Percentiles rank a stretch among this genome's conserved stretches.
Evolutionary conservation across 2,888 invertebrate genomes (phyloP).

Genomic region (Furcula furcula): DNA sequence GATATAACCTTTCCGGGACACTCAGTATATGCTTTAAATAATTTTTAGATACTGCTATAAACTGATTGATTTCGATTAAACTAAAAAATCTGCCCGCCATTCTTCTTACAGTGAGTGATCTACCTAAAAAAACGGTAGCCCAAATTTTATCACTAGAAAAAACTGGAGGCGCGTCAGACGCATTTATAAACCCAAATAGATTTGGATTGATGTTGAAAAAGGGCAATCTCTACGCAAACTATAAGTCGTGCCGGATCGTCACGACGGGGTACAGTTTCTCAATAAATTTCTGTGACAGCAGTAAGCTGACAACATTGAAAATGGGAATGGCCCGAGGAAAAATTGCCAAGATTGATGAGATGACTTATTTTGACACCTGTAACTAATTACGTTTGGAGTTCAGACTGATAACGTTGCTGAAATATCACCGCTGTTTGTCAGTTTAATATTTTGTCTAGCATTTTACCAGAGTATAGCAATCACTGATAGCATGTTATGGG

Average conservation of each 20-base stretch:
- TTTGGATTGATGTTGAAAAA: slow-evolving; percentile 32
- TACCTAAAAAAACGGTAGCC: too few relatives aligned
- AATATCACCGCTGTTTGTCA: neutral
- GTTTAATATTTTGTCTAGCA: too few relatives aligned
- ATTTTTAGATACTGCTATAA: too few relatives aligned
- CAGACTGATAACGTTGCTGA: neutral
- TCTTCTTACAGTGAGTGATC: too few relatives aligned
- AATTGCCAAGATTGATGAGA: neutral
- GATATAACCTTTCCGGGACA: too few relatives aligned
- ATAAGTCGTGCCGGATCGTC: slow-evolving; percentile 29
- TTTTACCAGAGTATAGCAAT: too few relatives aligned
- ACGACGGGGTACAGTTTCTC: slow-evolving; percentile 46
- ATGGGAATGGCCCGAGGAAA: neutral
- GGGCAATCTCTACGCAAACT: slow-evolving; percentile 20
- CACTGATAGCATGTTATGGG: too few relatives aligned
- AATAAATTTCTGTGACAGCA: slow-evolving; percentile 58
- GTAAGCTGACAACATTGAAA: slow-evolving; percentile 8
- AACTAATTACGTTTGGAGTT: slow-evolving; percentile 8
- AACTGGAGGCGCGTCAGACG: slow-evolving; percentile 16
- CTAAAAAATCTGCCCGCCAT: too few relatives aligned
- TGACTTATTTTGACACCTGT: slow-evolving; percentile 12
- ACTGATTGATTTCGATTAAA: too few relatives aligned
- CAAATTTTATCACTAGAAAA: too few relatives aligned
- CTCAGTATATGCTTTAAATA: too few relatives aligned
- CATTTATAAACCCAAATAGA: slow-evolving; percentile 32